Evolutionary conservation across 2,888 invertebrate species (phyloP).

Genomic region (Empis stercorea): DNA sequence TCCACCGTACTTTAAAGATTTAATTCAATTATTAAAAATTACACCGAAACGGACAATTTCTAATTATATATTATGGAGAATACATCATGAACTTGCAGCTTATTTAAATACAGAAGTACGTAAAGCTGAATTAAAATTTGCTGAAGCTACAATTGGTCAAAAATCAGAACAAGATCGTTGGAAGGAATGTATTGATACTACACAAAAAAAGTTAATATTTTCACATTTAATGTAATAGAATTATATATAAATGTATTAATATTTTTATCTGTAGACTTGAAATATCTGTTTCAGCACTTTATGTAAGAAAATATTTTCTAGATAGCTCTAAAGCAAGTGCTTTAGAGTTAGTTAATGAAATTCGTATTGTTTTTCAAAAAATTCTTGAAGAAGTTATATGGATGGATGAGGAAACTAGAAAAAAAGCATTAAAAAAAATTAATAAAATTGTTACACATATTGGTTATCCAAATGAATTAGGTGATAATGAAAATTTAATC

Average conservation of each 20-base stretch:
- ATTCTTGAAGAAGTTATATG: conserved; percentile 64
- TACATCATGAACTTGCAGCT: conserved; percentile 58
- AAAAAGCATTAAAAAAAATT: conserved; percentile 60
- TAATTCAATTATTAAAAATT: conserved; percentile 43
- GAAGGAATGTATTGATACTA: conserved; percentile 72
- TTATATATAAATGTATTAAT: too few relatives aligned
- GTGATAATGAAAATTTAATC: conserved; percentile 60
- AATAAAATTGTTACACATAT: conserved; percentile 69
- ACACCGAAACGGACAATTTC: conserved; percentile 51
- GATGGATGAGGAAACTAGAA: conserved; percentile 73
- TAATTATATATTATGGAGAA: conserved; percentile 81
- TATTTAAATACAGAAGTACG: conserved; percentile 61
- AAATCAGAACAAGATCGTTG: conserved; percentile 67
- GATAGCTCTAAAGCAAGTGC: conserved; percentile 66
- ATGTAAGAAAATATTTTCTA: conserved; percentile 69
- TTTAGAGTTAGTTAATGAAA: conserved; percentile 68
- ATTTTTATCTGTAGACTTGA: conserved; percentile 39
- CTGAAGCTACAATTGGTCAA: conserved; percentile 61
- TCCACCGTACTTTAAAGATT: conserved; percentile 55
- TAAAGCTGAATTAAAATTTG: conserved; percentile 59
- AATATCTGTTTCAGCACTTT: conserved; percentile 61
- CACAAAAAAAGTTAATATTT: conserved; percentile 46
- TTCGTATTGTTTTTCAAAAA: conserved; percentile 62
- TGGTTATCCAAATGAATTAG: conserved; percentile 72
- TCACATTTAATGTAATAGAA: too few relatives aligned